Evolutionary conservation across 2,797 vertebrate species (phyloP).

Genomic region (Uromys caudimaculatus): DNA sequence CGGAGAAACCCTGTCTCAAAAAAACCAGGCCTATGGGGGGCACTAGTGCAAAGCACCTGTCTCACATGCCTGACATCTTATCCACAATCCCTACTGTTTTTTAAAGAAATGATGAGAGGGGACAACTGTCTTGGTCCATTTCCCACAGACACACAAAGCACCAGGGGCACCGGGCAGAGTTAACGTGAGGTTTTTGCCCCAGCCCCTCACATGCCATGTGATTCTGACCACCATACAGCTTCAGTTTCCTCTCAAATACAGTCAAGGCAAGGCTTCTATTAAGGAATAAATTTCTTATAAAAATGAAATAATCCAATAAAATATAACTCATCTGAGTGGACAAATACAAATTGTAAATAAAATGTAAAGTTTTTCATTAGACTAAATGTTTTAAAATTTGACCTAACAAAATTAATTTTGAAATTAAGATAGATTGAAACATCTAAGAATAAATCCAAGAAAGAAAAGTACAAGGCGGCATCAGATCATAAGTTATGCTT

Average conservation of each 20-base stretch:
- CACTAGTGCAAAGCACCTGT: no score
- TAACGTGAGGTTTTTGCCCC: neutral
- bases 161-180: neutral
- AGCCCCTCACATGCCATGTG: neutral
- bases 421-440: neutral
- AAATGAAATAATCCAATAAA: conserved; percentile 19
- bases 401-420: neutral
- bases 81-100: neutral
- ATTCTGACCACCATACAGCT: neutral
- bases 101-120: neutral
- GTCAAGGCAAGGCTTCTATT: neutral
- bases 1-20: neutral
- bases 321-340: neutral
- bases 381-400: conserved; percentile 23
- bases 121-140: neutral
- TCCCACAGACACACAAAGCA: neutral
- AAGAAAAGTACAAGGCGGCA: neutral
- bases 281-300: neutral
- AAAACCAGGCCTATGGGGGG: neutral
- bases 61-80: neutral
- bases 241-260: conserved; percentile 2
- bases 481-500: neutral
- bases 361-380: conserved; percentile 24
- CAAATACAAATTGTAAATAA: neutral
- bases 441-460: conserved; percentile 21